Conservation (phyloP, 1,140 invertebrate genomes). For the Drosophila pandora region DNA sequence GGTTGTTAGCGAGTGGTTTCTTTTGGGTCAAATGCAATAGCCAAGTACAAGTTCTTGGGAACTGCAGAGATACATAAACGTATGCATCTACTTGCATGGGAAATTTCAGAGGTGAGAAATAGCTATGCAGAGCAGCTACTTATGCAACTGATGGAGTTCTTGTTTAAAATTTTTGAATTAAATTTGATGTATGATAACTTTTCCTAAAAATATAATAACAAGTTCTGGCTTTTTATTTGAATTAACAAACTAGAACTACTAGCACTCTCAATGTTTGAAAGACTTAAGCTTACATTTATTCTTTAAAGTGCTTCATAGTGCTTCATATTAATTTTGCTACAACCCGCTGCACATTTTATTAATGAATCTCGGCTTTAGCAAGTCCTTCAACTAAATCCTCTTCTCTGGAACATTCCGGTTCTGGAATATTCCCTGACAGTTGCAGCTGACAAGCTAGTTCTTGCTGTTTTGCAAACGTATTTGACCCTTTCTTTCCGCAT, state of each 20-base stretch:
- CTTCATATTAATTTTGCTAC: not conserved
- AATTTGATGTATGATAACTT: not conserved
- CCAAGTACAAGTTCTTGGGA: conserved; percentile 39
- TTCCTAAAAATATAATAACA: not conserved
- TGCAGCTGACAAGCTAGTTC: conserved; percentile 29
- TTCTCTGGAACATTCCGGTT: not conserved
- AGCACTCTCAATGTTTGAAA: not conserved
- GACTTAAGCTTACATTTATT: not conserved
- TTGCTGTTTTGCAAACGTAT: conserved; percentile 6
- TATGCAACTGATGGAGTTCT: not conserved
- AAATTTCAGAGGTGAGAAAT: conserved; percentile 17
- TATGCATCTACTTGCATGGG: not conserved
- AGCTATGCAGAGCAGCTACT: not conserved
- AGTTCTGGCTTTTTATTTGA: too few relatives aligned
- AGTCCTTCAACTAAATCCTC: not conserved
- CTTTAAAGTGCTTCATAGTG: too few relatives aligned
- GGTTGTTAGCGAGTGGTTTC: conserved; percentile 36
- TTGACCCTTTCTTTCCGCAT: conserved; percentile 20
- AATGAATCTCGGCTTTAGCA: not conserved
- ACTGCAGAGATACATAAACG: conserved; percentile 6
- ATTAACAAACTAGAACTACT: not conserved
- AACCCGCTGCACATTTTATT: not conserved
- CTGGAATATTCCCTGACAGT: conserved; percentile 6
- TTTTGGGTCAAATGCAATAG: conserved; percentile 17
- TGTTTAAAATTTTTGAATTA: too few relatives aligned